These are phyloP conservation scores for Aegypius monachus DNA, from an alignment of 2,113 vertebrate genomes.

Conservation along the genomic window DNA sequence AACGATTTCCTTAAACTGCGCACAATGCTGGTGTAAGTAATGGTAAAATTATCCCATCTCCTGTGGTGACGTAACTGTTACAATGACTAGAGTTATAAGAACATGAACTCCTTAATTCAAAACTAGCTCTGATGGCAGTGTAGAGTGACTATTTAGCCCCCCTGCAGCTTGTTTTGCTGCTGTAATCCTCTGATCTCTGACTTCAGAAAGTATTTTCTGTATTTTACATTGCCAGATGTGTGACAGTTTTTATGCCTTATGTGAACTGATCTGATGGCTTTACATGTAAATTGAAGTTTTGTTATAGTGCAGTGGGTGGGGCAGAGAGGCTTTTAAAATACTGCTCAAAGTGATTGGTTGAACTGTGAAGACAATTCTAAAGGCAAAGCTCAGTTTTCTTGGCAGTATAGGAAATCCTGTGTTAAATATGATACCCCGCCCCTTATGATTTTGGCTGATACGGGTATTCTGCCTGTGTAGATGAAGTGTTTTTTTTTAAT, in stretches of 20 bases:
- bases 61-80: neutral
- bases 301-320: neutral
- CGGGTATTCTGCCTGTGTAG: neutral
- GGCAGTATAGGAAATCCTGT: neutral
- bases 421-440: neutral
- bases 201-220: neutral
- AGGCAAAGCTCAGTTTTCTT: neutral
- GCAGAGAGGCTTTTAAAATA: neutral
- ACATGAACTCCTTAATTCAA: neutral
- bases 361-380: neutral
- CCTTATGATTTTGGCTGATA: neutral
- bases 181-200: neutral
- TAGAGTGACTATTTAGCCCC: neutral
- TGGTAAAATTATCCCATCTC: neutral
- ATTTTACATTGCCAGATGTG: neutral
- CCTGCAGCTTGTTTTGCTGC: neutral
- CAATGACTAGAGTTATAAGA: neutral
- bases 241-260: neutral
- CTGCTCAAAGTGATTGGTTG: neutral
- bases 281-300: neutral
- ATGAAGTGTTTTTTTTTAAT: neutral
- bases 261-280: neutral
- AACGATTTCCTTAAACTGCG: slow-evolving; percentile 90
- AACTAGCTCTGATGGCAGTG: neutral
- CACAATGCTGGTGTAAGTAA: slow-evolving; percentile 86